Conservation (phyloP, 1,140 invertebrate genomes). For the Condylostylus longicornis region DNA sequence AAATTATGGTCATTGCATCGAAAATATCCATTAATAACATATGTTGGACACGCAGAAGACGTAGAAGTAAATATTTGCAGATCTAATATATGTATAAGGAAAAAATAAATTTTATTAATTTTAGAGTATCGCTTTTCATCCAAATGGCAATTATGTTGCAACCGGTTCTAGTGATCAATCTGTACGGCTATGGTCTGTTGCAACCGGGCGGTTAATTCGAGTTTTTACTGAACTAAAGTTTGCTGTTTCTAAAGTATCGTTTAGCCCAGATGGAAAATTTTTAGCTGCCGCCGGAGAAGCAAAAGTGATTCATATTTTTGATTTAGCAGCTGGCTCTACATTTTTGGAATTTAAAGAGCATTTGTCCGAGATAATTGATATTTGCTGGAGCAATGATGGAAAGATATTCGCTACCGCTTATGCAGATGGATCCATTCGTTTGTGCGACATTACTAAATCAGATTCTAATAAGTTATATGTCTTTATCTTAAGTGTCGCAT, state of each 20-base stretch:
- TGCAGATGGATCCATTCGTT: slow-evolving; percentile 57
- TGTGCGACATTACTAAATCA: slow-evolving; percentile 47
- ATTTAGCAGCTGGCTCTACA: slow-evolving; percentile 39
- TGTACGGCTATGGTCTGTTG: slow-evolving; percentile 54
- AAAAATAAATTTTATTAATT: too few species aligned
- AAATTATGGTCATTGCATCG: slow-evolving; percentile 72
- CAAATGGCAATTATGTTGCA: slow-evolving; percentile 64
- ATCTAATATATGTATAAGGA: neutral
- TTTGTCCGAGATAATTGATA: slow-evolving; percentile 52
- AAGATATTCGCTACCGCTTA: slow-evolving; percentile 54
- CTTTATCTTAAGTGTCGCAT: too few species aligned
- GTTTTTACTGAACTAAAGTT: slow-evolving; percentile 67
- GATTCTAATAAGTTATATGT: too few species aligned
- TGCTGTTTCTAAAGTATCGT: slow-evolving; percentile 55
- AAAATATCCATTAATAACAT: slow-evolving; percentile 61
- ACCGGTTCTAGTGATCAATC: slow-evolving; percentile 63
- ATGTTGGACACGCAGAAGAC: slow-evolving; percentile 68
- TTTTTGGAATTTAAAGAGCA: slow-evolving; percentile 63
- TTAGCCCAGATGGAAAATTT: slow-evolving; percentile 65
- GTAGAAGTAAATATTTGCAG: slow-evolving; percentile 48
- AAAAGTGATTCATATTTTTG: slow-evolving; percentile 42
- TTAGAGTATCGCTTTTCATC: slow-evolving; percentile 58
- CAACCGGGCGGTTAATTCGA: slow-evolving; percentile 48
- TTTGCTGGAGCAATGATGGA: slow-evolving; percentile 48
- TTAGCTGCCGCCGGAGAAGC: slow-evolving; percentile 57